Percentiles rank a stretch among this genome's conserved stretches.
Conservation (phyloP, 2,113 vertebrate species). For the Oreochromis tanganicae region DNA sequence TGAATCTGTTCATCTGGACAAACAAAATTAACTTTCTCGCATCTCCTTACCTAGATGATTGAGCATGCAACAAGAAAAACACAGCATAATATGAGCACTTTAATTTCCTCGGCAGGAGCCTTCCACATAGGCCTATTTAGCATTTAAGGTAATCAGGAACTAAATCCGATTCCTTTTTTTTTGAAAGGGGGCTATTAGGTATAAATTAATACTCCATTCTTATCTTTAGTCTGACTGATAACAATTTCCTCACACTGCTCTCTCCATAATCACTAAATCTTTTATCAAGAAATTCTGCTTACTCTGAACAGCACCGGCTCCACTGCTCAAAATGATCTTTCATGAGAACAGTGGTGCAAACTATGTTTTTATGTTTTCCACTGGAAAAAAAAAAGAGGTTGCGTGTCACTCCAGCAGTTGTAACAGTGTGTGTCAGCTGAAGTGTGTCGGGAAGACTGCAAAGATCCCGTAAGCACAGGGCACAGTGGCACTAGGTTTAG, state of each 20-base stretch:
- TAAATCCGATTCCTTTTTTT: neutral
- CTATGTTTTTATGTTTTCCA: neutral
- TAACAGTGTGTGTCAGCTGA: conserved; percentile 48
- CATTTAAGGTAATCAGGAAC: neutral
- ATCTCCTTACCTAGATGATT: neutral
- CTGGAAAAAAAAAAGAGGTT: neutral
- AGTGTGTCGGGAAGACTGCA: conserved; percentile 54
- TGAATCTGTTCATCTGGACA: neutral
- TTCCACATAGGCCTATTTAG: neutral
- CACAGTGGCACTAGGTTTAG: conserved; percentile 48
- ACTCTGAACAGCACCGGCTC: neutral
- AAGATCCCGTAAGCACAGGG: conserved; percentile 59
- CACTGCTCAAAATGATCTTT: neutral
- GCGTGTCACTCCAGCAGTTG: conserved; percentile 14
- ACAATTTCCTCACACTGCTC: neutral
- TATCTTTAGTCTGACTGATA: neutral
- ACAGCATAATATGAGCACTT: neutral
- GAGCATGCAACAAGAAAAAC: neutral
- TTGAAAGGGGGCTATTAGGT: neutral
- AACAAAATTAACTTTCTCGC: neutral
- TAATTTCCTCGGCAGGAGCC: neutral
- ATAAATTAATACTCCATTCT: neutral
- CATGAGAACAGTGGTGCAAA: neutral
- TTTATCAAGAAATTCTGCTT: neutral
- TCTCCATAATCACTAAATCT: neutral